phyloP scores from a whole-genome alignment of 2,113 vertebrate genomes.

The Phasianus colchicus region DNA sequence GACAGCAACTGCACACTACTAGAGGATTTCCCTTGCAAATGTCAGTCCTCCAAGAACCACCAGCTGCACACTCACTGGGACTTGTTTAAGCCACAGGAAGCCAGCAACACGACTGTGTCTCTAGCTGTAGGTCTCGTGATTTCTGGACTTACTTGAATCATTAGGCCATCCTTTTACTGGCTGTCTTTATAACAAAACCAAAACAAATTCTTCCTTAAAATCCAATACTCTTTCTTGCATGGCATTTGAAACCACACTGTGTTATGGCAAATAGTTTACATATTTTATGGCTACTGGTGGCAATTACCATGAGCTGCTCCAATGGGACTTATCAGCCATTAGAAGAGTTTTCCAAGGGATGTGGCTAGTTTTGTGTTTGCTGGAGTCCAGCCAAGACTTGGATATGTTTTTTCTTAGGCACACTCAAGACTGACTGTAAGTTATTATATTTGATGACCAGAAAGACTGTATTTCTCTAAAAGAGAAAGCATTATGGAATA shows the following conservation, averaged over 20 bases:
- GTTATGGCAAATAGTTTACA: conserved; percentile 17
- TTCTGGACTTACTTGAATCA: not conserved
- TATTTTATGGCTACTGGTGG: conserved; percentile 36
- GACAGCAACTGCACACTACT: not conserved
- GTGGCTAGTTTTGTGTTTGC: conserved; percentile 20
- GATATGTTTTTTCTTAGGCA: not conserved
- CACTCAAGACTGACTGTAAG: conserved; percentile 5
- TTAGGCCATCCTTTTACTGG: not conserved
- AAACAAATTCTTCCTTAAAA: not conserved
- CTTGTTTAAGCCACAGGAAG: not conserved
- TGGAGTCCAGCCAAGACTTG: conserved; percentile 26
- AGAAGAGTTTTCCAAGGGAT: conserved; percentile 39
- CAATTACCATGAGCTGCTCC: conserved; percentile 8
- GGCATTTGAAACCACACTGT: not conserved
- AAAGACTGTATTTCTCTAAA: not conserved
- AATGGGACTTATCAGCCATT: conserved; percentile 13
- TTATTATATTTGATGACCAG: conserved; percentile 13
- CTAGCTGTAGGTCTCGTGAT: not conserved
- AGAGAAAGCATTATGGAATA: not conserved
- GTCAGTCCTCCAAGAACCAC: conserved; percentile 17
- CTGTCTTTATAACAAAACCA: not conserved
- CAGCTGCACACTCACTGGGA: not conserved
- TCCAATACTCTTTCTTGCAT: not conserved
- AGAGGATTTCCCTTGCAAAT: conserved; percentile 40
- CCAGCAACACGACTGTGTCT: not conserved